Evolutionary conservation across 2,888 invertebrate species (phyloP), one percentile per base, ranked within the genome.

Genomic region (Argyresthia goedartella): DNA sequence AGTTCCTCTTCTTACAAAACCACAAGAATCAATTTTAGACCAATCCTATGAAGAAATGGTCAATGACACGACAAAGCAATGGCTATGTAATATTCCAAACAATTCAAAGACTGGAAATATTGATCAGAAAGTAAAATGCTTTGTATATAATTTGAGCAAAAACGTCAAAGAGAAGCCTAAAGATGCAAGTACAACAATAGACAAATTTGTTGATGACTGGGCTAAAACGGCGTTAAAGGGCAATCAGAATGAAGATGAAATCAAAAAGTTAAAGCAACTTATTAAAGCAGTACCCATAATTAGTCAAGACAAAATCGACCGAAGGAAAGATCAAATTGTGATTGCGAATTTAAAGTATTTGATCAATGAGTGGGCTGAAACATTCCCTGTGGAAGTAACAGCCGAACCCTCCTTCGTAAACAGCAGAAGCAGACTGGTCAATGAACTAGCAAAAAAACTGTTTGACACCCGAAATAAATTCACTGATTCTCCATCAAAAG

Each of bases 1-100:
- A n/a, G 56, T 66, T 4, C 73, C 76, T 39, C 59, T 61, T 53
- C 55, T 67, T 7, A 55, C 54, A 3, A 57, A 25, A 7, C 33
- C 25, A 15, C 15, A 14, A n/a, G 3, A 43, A 43, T n/a, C 9
- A n/a, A 11, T n/a, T n/a, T n/a, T 11, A 33, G 33, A 46, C 11
- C 6, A 33, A 9, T 8, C 33, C 1, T 25, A 46, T n/a, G 33
- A 33, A 46, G 25, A 46, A 11, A 33, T 3, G 25, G n/a, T 46
- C n/a, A n/a, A 10, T 6, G 25, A 9, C 1, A 25, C n/a, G n/a
- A 46, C 25, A n/a, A 46, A 33, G 4, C 7, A 11, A 9, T 46
- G 46, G 46, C 46, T 46, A 3, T 4, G n/a, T 2, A 33, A 25
- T 9, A 11, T 46, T 2, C 46, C 46, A 7, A 11, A 4, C 11